Conservation (phyloP, 2,113 vertebrate species). For the Piaya cayana region DNA sequence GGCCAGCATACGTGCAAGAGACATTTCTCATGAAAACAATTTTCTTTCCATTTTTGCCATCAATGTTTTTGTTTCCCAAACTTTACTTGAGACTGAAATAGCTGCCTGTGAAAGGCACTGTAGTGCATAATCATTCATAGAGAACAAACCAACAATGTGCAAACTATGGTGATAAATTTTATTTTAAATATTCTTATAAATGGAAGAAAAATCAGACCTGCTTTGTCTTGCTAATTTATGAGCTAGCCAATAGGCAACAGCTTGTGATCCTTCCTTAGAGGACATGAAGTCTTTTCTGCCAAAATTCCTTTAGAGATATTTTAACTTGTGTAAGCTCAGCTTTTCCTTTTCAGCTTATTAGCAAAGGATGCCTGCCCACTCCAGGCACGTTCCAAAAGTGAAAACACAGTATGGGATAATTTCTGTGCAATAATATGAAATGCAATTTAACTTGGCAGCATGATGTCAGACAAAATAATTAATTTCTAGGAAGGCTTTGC, state of each 20-base stretch:
- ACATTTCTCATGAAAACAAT: neutral
- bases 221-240: neutral
- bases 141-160: neutral
- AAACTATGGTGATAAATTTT: neutral
- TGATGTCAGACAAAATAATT: neutral
- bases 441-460: neutral
- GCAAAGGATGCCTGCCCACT: neutral
- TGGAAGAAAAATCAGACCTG: neutral
- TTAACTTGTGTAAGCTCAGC: neutral
- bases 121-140: neutral
- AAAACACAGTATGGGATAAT: neutral
- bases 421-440: neutral
- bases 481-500: neutral
- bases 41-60: neutral
- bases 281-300: neutral
- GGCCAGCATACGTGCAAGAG: neutral
- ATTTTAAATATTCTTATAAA: constrained; percentile 11
- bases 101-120: neutral
- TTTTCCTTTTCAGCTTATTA: neutral
- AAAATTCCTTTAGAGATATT: neutral
- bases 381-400: neutral
- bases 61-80: neutral
- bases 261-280: neutral
- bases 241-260: neutral
- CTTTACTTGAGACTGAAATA: neutral